phyloP scores from a whole-genome alignment of 2,888 invertebrate genomes.

The Eristalis tenax region DNA sequence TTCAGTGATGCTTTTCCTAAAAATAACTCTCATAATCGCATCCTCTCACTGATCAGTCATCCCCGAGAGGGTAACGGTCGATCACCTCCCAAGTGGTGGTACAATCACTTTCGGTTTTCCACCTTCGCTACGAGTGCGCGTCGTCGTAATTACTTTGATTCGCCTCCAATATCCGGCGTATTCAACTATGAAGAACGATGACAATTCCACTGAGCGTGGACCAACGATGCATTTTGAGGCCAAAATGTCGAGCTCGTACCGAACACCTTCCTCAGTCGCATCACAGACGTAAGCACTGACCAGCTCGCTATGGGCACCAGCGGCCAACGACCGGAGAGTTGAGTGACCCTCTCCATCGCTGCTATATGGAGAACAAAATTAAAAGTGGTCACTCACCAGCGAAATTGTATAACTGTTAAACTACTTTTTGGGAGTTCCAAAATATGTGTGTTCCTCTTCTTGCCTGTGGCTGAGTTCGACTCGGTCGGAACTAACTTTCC shows the following conservation, averaged over 20 bases:
- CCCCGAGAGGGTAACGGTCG: constrained; percentile 42
- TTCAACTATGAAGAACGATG: constrained; percentile 17
- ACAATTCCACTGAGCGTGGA: constrained; percentile 43
- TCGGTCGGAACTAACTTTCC: constrained; percentile 59
- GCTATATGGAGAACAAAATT: constrained; percentile 68
- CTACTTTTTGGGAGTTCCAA: constrained; percentile 63
- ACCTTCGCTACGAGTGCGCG: constrained; percentile 22
- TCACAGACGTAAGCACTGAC: constrained; percentile 45
- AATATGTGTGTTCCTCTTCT: constrained; percentile 48
- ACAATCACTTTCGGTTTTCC: constrained; percentile 65
- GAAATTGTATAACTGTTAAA: constrained; percentile 75
- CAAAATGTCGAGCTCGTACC: constrained; percentile 1
- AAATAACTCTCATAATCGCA: constrained; percentile 27
- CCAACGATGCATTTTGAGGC: constrained; percentile 30
- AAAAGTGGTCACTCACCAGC: constrained; percentile 74
- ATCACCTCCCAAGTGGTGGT: constrained; percentile 33
- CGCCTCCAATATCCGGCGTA: constrained; percentile 8
- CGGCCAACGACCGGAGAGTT: constrained; percentile 71
- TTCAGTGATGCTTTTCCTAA: constrained; percentile 26
- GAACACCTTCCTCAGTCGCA: constrained; percentile 31
- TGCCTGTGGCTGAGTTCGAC: constrained; percentile 3
- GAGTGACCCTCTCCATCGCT: constrained; percentile 51
- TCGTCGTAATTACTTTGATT: constrained; percentile 33
- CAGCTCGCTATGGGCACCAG: constrained; percentile 30
- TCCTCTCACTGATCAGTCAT: neutral